Evolutionary conservation across 2,888 invertebrate species (phyloP).

Genomic region (Campoletis raptor): DNA sequence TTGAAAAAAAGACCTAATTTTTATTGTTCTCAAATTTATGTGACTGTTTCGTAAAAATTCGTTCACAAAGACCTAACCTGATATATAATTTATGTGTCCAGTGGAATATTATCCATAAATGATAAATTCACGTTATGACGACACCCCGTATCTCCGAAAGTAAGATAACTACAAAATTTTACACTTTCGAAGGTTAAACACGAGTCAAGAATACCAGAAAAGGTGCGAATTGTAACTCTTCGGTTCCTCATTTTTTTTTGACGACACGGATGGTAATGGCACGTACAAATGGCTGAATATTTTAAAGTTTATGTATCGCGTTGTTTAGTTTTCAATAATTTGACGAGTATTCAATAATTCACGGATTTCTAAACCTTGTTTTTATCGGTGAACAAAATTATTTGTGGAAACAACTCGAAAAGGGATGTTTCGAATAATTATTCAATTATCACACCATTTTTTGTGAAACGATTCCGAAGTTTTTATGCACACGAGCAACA

Average conservation of each 20-base stretch:
- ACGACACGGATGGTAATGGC: background rate
- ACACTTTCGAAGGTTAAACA: constrained; percentile 38
- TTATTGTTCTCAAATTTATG: background rate
- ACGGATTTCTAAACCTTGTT: background rate
- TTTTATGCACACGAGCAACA: background rate
- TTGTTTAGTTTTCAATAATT: background rate
- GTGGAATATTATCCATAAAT: constrained; percentile 4
- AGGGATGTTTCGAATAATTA: too few species aligned
- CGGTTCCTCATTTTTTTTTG: background rate
- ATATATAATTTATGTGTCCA: too few species aligned
- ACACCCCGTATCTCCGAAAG: background rate
- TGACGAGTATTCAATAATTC: background rate
- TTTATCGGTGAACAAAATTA: background rate
- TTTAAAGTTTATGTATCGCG: background rate
- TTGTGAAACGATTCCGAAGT: too few species aligned
- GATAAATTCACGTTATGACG: background rate
- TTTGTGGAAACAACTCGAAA: background rate
- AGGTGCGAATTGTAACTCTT: constrained; percentile 33
- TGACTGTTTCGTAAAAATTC: background rate
- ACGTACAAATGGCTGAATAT: background rate
- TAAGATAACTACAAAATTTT: constrained; percentile 21
- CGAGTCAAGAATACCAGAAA: constrained; percentile 16
- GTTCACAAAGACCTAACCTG: background rate
- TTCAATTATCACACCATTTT: background rate
- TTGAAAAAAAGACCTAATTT: background rate